These are phyloP conservation scores for Sclerodermus sp. DNA, from an alignment of 2,888 invertebrate species.

Conservation along the genomic window DNA sequence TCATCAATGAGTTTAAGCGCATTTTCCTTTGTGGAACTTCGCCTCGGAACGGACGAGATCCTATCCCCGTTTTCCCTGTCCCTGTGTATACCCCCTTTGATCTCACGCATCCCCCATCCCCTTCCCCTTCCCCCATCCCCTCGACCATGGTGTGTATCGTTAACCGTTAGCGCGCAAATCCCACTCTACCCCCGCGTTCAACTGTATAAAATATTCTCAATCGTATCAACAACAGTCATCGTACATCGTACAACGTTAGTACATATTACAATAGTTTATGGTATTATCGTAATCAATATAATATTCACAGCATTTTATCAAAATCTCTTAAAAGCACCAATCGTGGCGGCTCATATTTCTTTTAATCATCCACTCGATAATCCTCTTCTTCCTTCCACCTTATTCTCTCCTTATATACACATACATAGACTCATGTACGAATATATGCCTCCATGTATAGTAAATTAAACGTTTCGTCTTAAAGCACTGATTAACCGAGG, in stretches of 20 bases:
- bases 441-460: slow-evolving; percentile 37
- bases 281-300: slow-evolving; percentile 54
- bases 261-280: slow-evolving; percentile 56
- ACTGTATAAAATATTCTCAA: slow-evolving; percentile 59
- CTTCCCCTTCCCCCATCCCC: too few relatives aligned
- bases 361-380: slow-evolving; percentile 7
- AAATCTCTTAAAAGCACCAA: slow-evolving; percentile 57
- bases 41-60: too few relatives aligned
- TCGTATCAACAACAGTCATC: slow-evolving; percentile 58
- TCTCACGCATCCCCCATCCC: too few relatives aligned
- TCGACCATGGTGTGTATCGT: too few relatives aligned
- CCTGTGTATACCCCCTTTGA: too few relatives aligned
- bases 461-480: slow-evolving; percentile 55
- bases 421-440: slow-evolving; percentile 18
- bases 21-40: too few relatives aligned
- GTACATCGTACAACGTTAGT: slow-evolving; percentile 55
- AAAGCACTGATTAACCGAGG: slow-evolving; percentile 59
- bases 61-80: too few relatives aligned
- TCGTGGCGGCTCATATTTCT: slow-evolving; percentile 40
- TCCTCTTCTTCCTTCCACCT: slow-evolving; percentile 14
- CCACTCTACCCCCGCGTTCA: slow-evolving; percentile 36
- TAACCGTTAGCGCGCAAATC: slow-evolving; percentile 29
- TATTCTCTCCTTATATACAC: slow-evolving; percentile 8
- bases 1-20: too few relatives aligned
- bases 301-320: slow-evolving; percentile 59